Evolutionary conservation across 2,888 invertebrate genomes (phyloP).

Genomic region (Noctua janthina): DNA sequence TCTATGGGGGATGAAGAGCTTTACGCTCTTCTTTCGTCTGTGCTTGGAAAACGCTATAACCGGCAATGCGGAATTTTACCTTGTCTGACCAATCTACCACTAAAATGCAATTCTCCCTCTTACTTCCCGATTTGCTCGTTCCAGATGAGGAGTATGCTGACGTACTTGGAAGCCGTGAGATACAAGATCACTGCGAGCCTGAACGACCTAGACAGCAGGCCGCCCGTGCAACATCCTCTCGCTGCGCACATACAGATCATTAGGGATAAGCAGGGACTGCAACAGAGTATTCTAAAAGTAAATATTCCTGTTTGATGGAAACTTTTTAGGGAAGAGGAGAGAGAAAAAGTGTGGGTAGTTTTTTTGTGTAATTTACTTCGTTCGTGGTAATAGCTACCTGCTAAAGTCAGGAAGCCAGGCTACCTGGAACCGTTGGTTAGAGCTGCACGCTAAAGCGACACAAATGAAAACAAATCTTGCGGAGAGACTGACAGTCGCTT

Average conservation of each 20-base stretch:
- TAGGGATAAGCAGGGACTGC: constrained; percentile 96
- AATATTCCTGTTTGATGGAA: background rate
- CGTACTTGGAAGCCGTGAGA: constrained; percentile 97
- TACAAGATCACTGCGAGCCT: constrained; percentile 96
- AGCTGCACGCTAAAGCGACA: background rate
- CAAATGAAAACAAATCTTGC: background rate
- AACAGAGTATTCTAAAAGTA: constrained; percentile 96
- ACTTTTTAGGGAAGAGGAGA: background rate
- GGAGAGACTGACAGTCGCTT: background rate
- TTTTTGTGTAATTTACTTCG: background rate
- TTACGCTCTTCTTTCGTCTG: too few relatives aligned
- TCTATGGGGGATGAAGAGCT: too few relatives aligned
- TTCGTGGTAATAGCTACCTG: background rate
- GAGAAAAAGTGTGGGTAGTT: background rate
- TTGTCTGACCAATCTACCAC: background rate
- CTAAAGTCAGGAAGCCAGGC: background rate
- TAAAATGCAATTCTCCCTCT: background rate
- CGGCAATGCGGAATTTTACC: background rate
- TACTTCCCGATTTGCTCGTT: constrained; percentile 63
- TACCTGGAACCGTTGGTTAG: background rate
- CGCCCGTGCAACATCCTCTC: constrained; percentile 94
- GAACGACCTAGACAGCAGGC: constrained; percentile 95
- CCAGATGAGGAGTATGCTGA: constrained; percentile 97
- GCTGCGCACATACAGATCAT: constrained; percentile 96
- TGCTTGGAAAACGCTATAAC: background rate